Evolutionary conservation across 2,888 invertebrate species (phyloP).

Genomic region (Phorcus lineatus): DNA sequence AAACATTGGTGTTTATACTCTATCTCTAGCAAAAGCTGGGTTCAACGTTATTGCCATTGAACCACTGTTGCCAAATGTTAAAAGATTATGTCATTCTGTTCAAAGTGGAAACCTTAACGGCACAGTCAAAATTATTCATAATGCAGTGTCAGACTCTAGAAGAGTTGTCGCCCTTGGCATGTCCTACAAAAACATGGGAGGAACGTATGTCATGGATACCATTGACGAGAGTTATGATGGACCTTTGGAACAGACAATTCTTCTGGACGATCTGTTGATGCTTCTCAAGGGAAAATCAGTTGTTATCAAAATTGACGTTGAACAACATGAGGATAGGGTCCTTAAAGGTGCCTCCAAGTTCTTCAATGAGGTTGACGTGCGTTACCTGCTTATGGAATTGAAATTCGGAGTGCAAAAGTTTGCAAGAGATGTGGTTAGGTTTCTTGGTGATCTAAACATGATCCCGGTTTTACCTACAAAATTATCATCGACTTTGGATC

Average conservation of each 20-base stretch:
- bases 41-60: slow-evolving; percentile 50
- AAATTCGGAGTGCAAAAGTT: slow-evolving; percentile 46
- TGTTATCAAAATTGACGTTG: slow-evolving; percentile 65
- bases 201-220: slow-evolving; percentile 31
- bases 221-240: neutral
- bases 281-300: slow-evolving; percentile 40
- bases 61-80: slow-evolving; percentile 40
- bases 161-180: slow-evolving; percentile 43
- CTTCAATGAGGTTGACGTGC: slow-evolving; percentile 54
- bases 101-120: slow-evolving; percentile 31
- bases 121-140: slow-evolving; percentile 49
- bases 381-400: slow-evolving; percentile 63
- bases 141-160: slow-evolving; percentile 53
- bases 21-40: slow-evolving; percentile 50
- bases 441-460: slow-evolving; percentile 31
- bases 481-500: neutral
- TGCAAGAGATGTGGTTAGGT: slow-evolving; percentile 40
- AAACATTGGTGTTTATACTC: slow-evolving; percentile 57
- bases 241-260: slow-evolving; percentile 44
- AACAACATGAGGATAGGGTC: slow-evolving; percentile 56
- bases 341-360: slow-evolving; percentile 47
- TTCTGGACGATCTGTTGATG: slow-evolving; percentile 52
- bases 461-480: neutral
- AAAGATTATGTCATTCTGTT: slow-evolving; percentile 42
- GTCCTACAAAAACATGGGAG: slow-evolving; percentile 51